phyloP scores from a whole-genome alignment of 2,888 invertebrate species.

The Anodontia alba region DNA sequence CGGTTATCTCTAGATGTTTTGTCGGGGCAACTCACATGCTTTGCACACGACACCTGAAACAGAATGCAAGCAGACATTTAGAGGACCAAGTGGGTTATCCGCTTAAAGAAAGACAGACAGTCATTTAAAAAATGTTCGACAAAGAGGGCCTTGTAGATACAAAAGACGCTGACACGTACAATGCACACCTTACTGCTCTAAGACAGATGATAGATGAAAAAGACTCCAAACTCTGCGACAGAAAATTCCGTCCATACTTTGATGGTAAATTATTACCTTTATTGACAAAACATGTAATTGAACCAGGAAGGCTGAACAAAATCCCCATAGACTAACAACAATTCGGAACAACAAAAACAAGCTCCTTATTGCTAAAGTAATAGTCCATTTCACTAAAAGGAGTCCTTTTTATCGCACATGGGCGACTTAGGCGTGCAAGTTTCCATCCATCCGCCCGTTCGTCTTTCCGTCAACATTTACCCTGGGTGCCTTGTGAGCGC shows the following conservation, averaged over 20 bases:
- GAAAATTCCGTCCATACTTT: neutral
- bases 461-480: too few species aligned
- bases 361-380: too few species aligned
- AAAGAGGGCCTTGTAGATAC: neutral
- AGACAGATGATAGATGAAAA: neutral
- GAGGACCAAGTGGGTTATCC: slow-evolving; percentile 22
- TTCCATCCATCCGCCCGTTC: too few species aligned
- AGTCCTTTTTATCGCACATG: too few species aligned
- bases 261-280: neutral
- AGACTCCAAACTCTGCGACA: neutral
- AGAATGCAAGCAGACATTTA: slow-evolving; percentile 31
- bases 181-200: neutral
- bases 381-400: too few species aligned
- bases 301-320: neutral
- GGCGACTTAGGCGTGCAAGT: too few species aligned
- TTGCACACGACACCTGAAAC: slow-evolving; percentile 39
- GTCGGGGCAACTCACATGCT: neutral
- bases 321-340: neutral
- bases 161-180: neutral
- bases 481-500: too few species aligned
- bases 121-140: neutral
- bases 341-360: too few species aligned
- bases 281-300: neutral
- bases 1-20: neutral
- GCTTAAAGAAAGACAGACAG: slow-evolving; percentile 7